Evolutionary conservation across 2,113 vertebrate species (phyloP).

Genomic region (Pituophis catenifer): DNA sequence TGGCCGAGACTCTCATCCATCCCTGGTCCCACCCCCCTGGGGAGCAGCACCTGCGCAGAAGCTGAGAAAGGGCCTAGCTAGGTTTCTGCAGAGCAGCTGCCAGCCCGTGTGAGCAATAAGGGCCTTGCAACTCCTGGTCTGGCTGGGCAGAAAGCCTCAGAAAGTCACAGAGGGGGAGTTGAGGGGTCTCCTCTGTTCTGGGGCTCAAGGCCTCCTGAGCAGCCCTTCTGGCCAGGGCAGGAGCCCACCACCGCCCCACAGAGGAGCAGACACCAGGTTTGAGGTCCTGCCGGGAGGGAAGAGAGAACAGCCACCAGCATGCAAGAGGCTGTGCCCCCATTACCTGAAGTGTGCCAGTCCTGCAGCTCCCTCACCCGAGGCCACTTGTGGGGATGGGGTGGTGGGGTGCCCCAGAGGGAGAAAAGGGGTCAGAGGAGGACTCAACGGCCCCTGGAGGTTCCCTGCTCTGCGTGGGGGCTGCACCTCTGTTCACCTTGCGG

Average conservation of each 20-base stretch:
- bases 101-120: background rate
- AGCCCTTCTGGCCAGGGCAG: too few species aligned
- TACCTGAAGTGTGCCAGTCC: background rate
- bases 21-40: background rate
- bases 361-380: background rate
- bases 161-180: background rate
- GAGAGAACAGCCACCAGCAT: background rate
- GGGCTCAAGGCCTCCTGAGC: background rate
- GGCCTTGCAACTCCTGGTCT: background rate
- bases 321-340: background rate
- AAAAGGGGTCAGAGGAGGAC: background rate
- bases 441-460: background rate
- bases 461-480: conserved; percentile 4
- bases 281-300: background rate
- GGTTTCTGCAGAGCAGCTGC: background rate
- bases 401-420: background rate
- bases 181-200: background rate
- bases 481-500: conserved; percentile 22
- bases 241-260: background rate
- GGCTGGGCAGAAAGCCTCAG: background rate
- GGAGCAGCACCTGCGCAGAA: background rate
- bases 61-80: background rate
- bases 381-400: background rate
- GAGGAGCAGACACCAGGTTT: background rate
- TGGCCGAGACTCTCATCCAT: rapidly evolving